Evolutionary conservation across 2,113 vertebrate genomes (phyloP), one percentile per base, ranked within the genome.

Genomic region (Sminthopsis crassicaudata): DNA sequence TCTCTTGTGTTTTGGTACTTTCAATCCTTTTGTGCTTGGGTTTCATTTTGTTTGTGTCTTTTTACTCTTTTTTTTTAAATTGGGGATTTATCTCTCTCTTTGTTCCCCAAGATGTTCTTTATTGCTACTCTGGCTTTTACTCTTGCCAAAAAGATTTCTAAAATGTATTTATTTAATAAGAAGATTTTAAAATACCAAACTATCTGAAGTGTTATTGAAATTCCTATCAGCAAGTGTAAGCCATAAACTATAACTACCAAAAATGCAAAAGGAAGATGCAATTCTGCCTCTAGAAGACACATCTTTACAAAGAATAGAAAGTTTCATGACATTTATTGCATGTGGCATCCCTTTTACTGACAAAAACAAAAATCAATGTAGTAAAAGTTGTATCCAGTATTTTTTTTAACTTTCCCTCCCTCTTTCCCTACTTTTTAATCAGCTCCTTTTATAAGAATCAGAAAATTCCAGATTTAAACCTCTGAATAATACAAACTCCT

Each of bases 121-220:
- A 24, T 46, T 55, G 30, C 51, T 95, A 90, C 16, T 23, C 93
- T 52, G 27, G 24, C 8, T 57, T 48, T 54, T 89, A 26, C 42
- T 94, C 12, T 84, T 93, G 67, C n/a, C 93, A 50, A 96, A 96
- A 95, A 93, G 94, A 91, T 53, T 95, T 94, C 92, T 90, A 26
- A 52, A 91, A 84, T 42, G 19, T 16, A 84, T 84, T 84, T 16
- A 84, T 84, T 84, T 84, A 84, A 42, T 23, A 84, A n/a, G 16
- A 84, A 84, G 67, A 42, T 84, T 76, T 84, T 23, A 84, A 84
- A 84, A 84, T 84, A 84, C n/a, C 42, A 84, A 84, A 23, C 67
- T 42, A 6, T 84, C n/a, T 42, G 7, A 84, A 16, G n/a, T 84
- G 5, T 84, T n/a, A 84, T 92, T 60, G 16, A 94, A 50, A 57